Percentiles rank a stretch among this genome's conserved stretches.
Evolutionary conservation across 2,797 vertebrate genomes (phyloP).

Genomic region (Capromys pilorides): DNA sequence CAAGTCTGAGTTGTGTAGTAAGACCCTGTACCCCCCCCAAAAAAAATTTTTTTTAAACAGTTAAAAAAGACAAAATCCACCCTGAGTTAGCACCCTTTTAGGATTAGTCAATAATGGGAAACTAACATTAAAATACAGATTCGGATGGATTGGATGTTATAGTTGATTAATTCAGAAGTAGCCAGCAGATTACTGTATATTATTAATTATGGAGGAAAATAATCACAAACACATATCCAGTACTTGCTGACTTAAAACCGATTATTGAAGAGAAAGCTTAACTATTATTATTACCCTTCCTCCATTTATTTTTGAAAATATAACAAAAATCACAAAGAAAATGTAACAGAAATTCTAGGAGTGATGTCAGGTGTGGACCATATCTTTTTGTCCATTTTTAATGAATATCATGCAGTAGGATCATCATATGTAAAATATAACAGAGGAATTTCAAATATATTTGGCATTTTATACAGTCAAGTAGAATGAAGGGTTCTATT

Average conservation of each 20-base stretch:
- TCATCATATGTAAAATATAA: not conserved
- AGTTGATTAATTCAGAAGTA: not conserved
- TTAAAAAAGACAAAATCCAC: not conserved
- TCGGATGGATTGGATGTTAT: not conserved
- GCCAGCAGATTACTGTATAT: not conserved
- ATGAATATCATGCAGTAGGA: not conserved
- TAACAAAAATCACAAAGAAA: constrained; percentile 5
- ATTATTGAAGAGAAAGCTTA: constrained; percentile 16
- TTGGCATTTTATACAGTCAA: constrained; percentile 8
- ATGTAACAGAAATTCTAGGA: not conserved
- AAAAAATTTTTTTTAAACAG: too few species aligned
- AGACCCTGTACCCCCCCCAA: too few species aligned
- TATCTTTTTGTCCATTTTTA: constrained; percentile 28
- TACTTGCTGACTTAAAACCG: not conserved
- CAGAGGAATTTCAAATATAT: constrained; percentile 41
- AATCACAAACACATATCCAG: not conserved
- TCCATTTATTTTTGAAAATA: not conserved
- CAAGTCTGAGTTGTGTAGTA: too few species aligned
- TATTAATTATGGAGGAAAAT: not conserved
- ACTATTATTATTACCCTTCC: not conserved
- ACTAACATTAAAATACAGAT: constrained; percentile 27
- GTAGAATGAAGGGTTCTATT: not conserved
- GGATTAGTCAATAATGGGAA: not conserved
- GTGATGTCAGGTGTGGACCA: not conserved
- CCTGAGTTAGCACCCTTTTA: not conserved